Evolutionary conservation across 2,113 vertebrate genomes (phyloP), one percentile per base, ranked within the genome.

Genomic region (Lasiurus cinereus): DNA sequence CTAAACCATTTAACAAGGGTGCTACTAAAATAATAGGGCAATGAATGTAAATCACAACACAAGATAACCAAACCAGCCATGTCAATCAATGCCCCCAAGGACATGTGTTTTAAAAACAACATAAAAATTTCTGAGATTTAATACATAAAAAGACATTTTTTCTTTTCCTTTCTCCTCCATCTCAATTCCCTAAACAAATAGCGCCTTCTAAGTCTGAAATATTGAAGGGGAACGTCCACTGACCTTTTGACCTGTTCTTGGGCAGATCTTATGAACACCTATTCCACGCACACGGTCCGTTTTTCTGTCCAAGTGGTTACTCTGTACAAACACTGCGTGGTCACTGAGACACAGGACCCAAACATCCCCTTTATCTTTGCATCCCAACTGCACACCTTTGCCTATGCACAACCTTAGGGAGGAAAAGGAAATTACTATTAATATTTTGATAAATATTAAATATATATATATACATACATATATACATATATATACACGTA

Each of bases 241-340:
- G 83, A 99, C 99, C 99, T 99, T 99, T 93, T 99, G 99, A 93
- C 99, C 99, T 72, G 99, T 99, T 86, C 99, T 99, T 96, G 99
- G 99, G 98, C 99, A 99, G 97, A 99, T 99, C 98, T 99, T 99
- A 97, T 99, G 99, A 64, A 99, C 99, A 2, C 99, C 99, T 62
- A 99, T 99, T 66, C 99, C 99, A 1, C 99, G 99, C 7, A 99
- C 99, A 39, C 99, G 98, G 4, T 99, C 99, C 0, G 99, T 99
- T 98, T 99, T 99, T 96, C 99, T 98, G 96, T 99, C 99, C 98
- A 99, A 97, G 98, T 99, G 99, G 98, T 99, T 99, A 96, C 99
- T 99, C 98, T 99, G 99, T 11, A 99, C 99, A 72, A 99, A 99
- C 94, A 99, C 99, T 0, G 99, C 99, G 0, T 99, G 99, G 97